phyloP scores from a whole-genome alignment of 2,797 vertebrate genomes.

The Manis javanica region DNA sequence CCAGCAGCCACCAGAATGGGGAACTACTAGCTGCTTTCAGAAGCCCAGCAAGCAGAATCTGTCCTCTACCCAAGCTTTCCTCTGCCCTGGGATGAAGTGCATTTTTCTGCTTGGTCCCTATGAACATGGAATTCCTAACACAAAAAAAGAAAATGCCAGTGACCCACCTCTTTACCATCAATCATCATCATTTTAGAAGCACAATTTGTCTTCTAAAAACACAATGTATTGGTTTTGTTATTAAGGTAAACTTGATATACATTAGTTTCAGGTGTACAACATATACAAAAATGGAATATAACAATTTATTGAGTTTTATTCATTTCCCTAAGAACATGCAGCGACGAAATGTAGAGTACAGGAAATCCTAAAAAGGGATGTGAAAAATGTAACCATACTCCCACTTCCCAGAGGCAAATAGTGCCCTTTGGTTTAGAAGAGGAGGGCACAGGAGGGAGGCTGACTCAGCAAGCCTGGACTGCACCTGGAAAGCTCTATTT shows the following conservation, averaged over 20 bases:
- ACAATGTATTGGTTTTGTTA: background rate
- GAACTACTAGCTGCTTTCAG: background rate
- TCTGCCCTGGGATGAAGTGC: background rate
- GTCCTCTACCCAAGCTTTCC: no score
- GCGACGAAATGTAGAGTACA: background rate
- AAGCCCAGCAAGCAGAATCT: background rate
- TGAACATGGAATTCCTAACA: background rate
- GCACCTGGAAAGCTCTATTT: no score
- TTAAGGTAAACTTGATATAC: background rate
- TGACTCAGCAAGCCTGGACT: background rate
- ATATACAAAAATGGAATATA: background rate
- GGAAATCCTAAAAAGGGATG: background rate
- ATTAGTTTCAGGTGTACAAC: background rate
- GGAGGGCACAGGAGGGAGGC: background rate
- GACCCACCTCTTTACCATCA: background rate
- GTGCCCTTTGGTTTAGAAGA: background rate
- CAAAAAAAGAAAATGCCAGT: background rate
- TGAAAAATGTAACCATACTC: background rate
- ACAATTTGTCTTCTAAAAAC: background rate
- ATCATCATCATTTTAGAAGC: background rate
- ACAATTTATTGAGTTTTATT: background rate
- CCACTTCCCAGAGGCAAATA: background rate
- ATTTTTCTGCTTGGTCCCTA: background rate
- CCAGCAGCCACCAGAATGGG: background rate
- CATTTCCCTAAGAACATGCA: background rate